These are phyloP conservation scores for Lutjanus argentimaculatus DNA, from an alignment of 2,797 vertebrate genomes.

Conservation along the genomic window DNA sequence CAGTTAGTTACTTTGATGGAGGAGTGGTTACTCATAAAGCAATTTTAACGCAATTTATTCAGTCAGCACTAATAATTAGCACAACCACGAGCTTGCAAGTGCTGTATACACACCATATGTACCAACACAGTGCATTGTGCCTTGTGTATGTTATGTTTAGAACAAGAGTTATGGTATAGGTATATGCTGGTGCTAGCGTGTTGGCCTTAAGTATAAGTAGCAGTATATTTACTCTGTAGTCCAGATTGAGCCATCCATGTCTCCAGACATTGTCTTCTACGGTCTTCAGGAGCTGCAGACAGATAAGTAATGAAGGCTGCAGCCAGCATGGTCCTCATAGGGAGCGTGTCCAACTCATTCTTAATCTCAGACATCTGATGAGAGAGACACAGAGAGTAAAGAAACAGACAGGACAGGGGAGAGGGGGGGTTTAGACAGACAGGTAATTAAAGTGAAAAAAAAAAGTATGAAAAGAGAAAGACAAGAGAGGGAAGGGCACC, in stretches of 20 bases:
- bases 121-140: neutral
- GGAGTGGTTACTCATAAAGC: neutral
- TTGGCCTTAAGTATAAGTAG: constrained; percentile 2
- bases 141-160: constrained; percentile 17
- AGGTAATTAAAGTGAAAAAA: too few relatives aligned
- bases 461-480: too few relatives aligned
- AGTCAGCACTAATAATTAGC: neutral
- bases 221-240: constrained; percentile 89
- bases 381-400: constrained; percentile 22
- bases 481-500: neutral
- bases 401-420: constrained; percentile 13
- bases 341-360: constrained; percentile 92
- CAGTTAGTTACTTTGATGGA: neutral
- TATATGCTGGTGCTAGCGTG: constrained; percentile 31
- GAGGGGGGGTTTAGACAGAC: too few relatives aligned
- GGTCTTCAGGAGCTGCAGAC: constrained; percentile 93
- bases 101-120: neutral
- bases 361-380: constrained; percentile 94
- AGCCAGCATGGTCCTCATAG: constrained; percentile 92
- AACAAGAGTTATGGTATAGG: constrained; percentile 6
- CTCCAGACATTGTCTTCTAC: constrained; percentile 90
- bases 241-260: constrained; percentile 92
- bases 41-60: neutral
- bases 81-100: constrained; percentile 27
- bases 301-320: constrained; percentile 98